Evolutionary conservation across 2,888 invertebrate genomes (phyloP).

Genomic region (Hartigia nigra): DNA sequence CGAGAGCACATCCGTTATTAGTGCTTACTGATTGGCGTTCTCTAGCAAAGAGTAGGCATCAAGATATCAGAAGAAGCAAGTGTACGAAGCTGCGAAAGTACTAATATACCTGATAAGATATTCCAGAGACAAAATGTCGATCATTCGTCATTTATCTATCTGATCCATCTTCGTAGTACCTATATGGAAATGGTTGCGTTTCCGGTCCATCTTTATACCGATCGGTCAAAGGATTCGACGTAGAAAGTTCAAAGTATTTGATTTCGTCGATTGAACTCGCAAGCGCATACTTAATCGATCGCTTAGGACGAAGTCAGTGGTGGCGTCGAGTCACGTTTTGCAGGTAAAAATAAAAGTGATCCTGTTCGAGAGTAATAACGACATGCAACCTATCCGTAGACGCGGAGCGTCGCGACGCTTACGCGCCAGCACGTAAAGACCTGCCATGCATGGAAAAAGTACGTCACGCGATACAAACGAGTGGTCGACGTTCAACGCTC

Average conservation of each 20-base stretch:
- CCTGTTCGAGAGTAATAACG: slow-evolving; percentile 20
- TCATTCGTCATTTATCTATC: background rate
- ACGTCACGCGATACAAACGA: slow-evolving; percentile 59
- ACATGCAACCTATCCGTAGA: slow-evolving; percentile 35
- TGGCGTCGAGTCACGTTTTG: background rate
- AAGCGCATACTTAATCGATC: background rate
- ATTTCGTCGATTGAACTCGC: background rate
- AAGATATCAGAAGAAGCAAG: background rate
- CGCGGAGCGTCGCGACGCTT: slow-evolving; percentile 6
- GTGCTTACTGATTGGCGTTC: slow-evolving; percentile 57
- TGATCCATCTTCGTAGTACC: background rate
- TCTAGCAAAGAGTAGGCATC: slow-evolving; percentile 25
- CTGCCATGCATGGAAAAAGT: slow-evolving; percentile 41
- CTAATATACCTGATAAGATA: too few species aligned
- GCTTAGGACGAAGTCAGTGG: background rate
- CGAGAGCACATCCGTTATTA: slow-evolving; percentile 51
- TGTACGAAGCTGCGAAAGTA: background rate
- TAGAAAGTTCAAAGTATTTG: background rate
- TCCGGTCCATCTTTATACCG: background rate
- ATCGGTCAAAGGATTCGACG: background rate
- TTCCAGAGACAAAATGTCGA: too few species aligned
- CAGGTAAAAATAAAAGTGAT: slow-evolving; percentile 27
- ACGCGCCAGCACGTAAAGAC: slow-evolving; percentile 25
- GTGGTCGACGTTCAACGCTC: slow-evolving; percentile 31
- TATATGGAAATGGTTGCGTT: background rate